Conservation (phyloP, 2,888 invertebrate genomes). For the Xanthorhoe designata region DNA sequence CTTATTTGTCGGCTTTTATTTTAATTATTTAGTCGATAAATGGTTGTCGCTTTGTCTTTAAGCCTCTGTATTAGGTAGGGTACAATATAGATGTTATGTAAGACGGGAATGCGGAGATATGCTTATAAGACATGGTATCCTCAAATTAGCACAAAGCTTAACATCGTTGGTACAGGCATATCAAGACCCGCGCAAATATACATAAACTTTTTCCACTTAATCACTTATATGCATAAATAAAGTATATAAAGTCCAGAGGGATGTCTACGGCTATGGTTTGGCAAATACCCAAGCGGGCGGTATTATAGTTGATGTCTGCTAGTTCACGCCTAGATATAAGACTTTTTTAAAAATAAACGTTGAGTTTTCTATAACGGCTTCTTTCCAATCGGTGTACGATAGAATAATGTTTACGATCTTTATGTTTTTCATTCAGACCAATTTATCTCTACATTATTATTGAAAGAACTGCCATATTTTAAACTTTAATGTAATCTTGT, state of each 20-base stretch:
- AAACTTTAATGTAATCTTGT: slow-evolving; percentile 49
- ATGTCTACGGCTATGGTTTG: slow-evolving; percentile 14
- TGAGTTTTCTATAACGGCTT: slow-evolving; percentile 79
- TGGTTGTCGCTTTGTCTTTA: slow-evolving; percentile 71
- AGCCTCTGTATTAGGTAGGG: slow-evolving; percentile 81
- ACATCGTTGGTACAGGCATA: slow-evolving; percentile 50
- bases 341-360: slow-evolving; percentile 74
- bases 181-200: slow-evolving; percentile 41
- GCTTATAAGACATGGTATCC: slow-evolving; percentile 38
- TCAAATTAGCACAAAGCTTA: slow-evolving; percentile 38
- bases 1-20: slow-evolving; percentile 63
- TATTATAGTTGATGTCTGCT: slow-evolving; percentile 21
- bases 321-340: slow-evolving; percentile 67
- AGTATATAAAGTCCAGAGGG: slow-evolving; percentile 11
- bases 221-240: slow-evolving; percentile 4
- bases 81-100: slow-evolving; percentile 76
- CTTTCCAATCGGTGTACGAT: slow-evolving; percentile 74
- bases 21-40: slow-evolving; percentile 65
- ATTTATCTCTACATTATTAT: slow-evolving; percentile 79
- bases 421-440: slow-evolving; percentile 76
- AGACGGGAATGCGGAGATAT: slow-evolving; percentile 52
- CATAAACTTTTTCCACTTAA: slow-evolving; percentile 26
- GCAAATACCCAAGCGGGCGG: slow-evolving; percentile 18
- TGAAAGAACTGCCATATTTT: slow-evolving; percentile 82
- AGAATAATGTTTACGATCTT: slow-evolving; percentile 65